A percentile compares a stretch with the other conserved stretches of the same genome.
Evolutionary conservation across 2,888 invertebrate genomes (phyloP).

Genomic region (Poecilus cupreus): DNA sequence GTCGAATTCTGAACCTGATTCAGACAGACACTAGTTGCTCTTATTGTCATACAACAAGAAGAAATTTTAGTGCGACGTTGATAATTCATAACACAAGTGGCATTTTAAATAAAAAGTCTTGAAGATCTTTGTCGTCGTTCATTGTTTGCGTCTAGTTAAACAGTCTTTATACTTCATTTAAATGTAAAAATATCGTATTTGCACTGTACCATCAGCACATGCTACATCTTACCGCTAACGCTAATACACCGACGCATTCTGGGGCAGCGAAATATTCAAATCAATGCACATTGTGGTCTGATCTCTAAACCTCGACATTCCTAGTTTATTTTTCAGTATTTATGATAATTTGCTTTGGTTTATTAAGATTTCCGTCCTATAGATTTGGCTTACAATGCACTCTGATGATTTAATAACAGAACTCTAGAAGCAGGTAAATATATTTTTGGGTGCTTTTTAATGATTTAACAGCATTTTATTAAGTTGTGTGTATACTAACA

Average conservation of each 20-base stretch:
- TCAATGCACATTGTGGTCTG: slow-evolving; percentile 10
- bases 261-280: background rate
- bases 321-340: slow-evolving; percentile 16
- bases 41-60: too few species aligned
- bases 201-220: background rate
- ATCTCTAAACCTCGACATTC: background rate
- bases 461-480: slow-evolving; percentile 50
- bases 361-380: slow-evolving; percentile 32
- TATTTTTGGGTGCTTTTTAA: slow-evolving; percentile 51
- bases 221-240: background rate
- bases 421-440: slow-evolving; percentile 56
- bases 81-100: too few species aligned
- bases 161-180: too few species aligned
- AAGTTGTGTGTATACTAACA: slow-evolving; percentile 49
- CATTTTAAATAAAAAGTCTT: too few species aligned
- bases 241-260: background rate
- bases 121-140: too few species aligned
- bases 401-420: slow-evolving; percentile 57
- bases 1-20: too few species aligned
- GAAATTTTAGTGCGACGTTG: too few species aligned
- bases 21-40: too few species aligned
- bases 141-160: too few species aligned
- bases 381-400: slow-evolving; percentile 53
- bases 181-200: too few species aligned
- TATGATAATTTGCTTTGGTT: slow-evolving; percentile 40